These are phyloP conservation scores for Penaeus monodon DNA, from an alignment of 2,888 invertebrate species.

Conservation along the genomic window DNA sequence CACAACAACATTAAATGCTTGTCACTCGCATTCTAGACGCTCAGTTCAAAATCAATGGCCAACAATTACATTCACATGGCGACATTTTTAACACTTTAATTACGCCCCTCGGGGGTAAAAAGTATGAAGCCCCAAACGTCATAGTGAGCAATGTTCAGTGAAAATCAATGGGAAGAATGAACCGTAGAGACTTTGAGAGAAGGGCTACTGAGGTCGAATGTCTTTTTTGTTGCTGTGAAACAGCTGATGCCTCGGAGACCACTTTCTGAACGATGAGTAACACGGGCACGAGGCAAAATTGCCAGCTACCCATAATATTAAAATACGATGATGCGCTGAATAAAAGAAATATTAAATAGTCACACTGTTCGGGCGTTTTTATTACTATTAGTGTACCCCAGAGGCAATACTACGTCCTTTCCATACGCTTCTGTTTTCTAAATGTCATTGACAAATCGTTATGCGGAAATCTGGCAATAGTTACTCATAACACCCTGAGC, in stretches of 20 bases:
- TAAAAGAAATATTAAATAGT: too few species aligned
- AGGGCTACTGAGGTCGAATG: too few species aligned
- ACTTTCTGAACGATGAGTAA: slow-evolving; percentile 13
- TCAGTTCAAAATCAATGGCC: slow-evolving; percentile 40
- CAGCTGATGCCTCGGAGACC: slow-evolving; percentile 27
- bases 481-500: too few species aligned
- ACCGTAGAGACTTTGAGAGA: too few species aligned
- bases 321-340: too few species aligned
- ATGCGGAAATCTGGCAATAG: too few species aligned
- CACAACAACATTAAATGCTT: slow-evolving; percentile 4
- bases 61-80: slow-evolving; percentile 53
- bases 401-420: too few species aligned
- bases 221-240: slow-evolving; percentile 6
- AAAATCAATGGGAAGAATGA: not conserved
- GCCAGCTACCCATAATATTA: not conserved
- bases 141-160: not conserved
- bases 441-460: too few species aligned
- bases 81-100: slow-evolving; percentile 50
- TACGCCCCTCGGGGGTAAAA: not conserved
- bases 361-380: too few species aligned
- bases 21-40: slow-evolving; percentile 25
- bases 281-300: slow-evolving; percentile 13
- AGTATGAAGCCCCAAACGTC: slow-evolving; percentile 13
- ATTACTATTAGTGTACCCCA: too few species aligned
- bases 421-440: too few species aligned